Base-by-base conservation (phyloP, 1,140 invertebrate genomes). In the Nomia melanderi region DNA sequence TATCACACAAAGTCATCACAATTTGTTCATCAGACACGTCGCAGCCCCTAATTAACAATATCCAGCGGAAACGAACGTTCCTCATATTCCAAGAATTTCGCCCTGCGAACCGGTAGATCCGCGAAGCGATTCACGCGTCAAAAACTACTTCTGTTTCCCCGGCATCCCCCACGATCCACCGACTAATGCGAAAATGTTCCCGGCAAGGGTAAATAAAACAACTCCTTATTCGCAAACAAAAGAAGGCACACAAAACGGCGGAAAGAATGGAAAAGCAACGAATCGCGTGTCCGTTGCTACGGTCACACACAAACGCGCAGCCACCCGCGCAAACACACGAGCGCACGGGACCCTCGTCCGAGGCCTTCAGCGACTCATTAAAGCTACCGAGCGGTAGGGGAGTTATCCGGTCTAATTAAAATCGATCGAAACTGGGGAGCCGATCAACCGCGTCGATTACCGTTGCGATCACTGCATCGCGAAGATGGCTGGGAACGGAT, bases 401-500 rank as follows among this genome's bases (percentile, higher is more conserved):
- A 53, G 47, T 62, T 74, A 64, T 41, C 72, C 50, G 39, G 75
- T 70, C 75, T 77, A 77, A 77, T 77, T 77, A 77, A 77, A 77
- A 77, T 41, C 75, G 29, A 53, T 72, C 57, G 53, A 50, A 73
- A 60, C 65, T 62, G 47, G 59, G 41, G 14, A 25, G 11, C 63
- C 56, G 71, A 70, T 75, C 77, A 60, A 75, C 53, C 54, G 31
- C 62, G 66, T 33, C 77, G 70, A 73, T 78, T 78, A 78, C 73
- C 65, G 69, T 59, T 54, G 70, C 77, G 60, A 78, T 50, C 29
- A 47, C 39, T 78, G 69, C 65, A 78, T 78, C 67, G 31, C 74
- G 75, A 63, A 69, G 53, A n/a, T 62, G 66, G 39, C 33, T 44
- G 50, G 20, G 50, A 57, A 53, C 57, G 50, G 59, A 56, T 53